A percentile compares a stretch with the other conserved stretches of the same genome.
These are phyloP conservation scores for Xylota segnis DNA, from an alignment of 2,888 invertebrate genomes.

Conservation along the genomic window DNA sequence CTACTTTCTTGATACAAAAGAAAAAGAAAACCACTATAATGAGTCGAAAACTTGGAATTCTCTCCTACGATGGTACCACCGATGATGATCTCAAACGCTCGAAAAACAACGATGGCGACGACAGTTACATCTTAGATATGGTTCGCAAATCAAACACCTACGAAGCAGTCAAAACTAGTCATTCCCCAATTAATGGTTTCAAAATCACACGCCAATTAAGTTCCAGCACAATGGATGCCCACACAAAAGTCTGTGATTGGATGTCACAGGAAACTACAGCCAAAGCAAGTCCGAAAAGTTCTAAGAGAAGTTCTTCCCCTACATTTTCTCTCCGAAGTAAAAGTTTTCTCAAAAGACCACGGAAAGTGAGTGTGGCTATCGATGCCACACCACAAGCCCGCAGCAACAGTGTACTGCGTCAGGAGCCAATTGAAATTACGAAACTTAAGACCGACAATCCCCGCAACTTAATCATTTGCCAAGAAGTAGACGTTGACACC, in stretches of 20 bases:
- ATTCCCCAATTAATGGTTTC: constrained; percentile 86
- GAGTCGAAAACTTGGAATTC: constrained; percentile 82
- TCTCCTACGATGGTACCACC: constrained; percentile 83
- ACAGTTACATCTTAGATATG: constrained; percentile 83
- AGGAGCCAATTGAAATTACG: constrained; percentile 91
- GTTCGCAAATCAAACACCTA: constrained; percentile 83
- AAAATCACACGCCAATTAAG: constrained; percentile 90
- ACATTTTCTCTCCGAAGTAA: constrained; percentile 81
- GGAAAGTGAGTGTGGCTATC: constrained; percentile 90
- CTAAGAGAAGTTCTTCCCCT: constrained; percentile 80
- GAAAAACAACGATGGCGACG: constrained; percentile 83
- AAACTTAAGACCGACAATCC: constrained; percentile 84
- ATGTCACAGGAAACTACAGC: constrained; percentile 88
- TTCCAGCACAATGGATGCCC: constrained; percentile 92
- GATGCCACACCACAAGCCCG: constrained; percentile 92
- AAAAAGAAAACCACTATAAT: constrained; percentile 80
- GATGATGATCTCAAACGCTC: constrained; percentile 84
- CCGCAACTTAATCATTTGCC: constrained; percentile 83
- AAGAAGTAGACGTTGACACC: constrained; percentile 83
- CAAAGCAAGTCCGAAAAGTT: constrained; percentile 85
- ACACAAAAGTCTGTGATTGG: constrained; percentile 94
- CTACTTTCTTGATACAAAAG: constrained; percentile 82
- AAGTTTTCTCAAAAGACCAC: constrained; percentile 86
- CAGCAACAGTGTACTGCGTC: constrained; percentile 89
- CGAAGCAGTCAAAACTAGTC: constrained; percentile 82